phyloP scores from a whole-genome alignment of 1,140 invertebrate species.

The Solenopsis fugax region DNA sequence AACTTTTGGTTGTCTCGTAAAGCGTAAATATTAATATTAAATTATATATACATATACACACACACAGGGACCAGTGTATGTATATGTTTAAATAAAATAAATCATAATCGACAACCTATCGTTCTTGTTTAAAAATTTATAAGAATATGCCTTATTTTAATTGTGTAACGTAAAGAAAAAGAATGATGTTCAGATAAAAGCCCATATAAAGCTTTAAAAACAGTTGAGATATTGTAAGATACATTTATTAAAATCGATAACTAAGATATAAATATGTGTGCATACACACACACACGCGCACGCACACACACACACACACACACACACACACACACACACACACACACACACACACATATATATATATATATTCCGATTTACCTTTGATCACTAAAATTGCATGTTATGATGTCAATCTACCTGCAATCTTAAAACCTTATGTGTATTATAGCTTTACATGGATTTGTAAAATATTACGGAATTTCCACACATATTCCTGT shows the following conservation, averaged over 20 bases:
- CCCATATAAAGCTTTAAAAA: conserved; percentile 44
- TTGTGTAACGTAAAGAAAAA: conserved; percentile 75
- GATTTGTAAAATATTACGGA: background rate
- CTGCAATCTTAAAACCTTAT: background rate
- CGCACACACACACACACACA: too few relatives aligned
- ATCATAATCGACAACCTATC: conserved; percentile 71
- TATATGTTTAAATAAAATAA: conserved; percentile 43
- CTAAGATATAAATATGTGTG: background rate
- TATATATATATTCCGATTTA: background rate
- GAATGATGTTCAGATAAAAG: conserved; percentile 57
- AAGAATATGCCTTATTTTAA: conserved; percentile 82
- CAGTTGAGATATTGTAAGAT: conserved; percentile 55
- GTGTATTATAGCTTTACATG: background rate
- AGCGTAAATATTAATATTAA: conserved; percentile 72
- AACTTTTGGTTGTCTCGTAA: conserved; percentile 74
- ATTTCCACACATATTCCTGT: background rate
- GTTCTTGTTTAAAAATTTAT: conserved; percentile 68
- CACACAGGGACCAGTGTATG: conserved; percentile 42
- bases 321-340: too few relatives aligned
- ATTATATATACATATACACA: conserved; percentile 65
- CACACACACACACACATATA: too few relatives aligned
- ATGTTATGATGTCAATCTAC: conserved; percentile 4
- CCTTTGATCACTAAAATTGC: conserved; percentile 7
- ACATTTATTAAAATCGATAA: conserved; percentile 59
- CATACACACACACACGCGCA: too few relatives aligned